Evolutionary conservation across 2,797 vertebrate species (phyloP), one percentile per base, ranked within the genome.

Genomic region (Gobionotothen gibberifrons): DNA sequence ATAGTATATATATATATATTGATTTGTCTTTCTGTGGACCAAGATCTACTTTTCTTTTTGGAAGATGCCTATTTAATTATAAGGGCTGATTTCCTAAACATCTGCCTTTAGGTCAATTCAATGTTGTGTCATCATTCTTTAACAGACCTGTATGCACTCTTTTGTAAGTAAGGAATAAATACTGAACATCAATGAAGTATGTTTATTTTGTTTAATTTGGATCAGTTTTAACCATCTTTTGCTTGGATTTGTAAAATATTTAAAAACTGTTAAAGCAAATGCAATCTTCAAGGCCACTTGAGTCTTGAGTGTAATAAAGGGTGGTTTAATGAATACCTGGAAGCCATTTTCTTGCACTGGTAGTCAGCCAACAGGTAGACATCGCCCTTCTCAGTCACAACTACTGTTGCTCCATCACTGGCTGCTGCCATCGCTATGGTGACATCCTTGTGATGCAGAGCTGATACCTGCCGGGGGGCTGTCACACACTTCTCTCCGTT

Each of bases 311-410:
- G 40, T 22, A 29, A 29, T 53, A 19, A 64, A 5, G 6, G 3
- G 21, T 46, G 21, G 13, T 21, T 54, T 17, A 39, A 21, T 1
- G 46, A 17, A 88, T 89, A 99, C 98, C 96, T 98, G 42, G 97
- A 97, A 78, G 97, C 97, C 84, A 99, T 93, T 93, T 99, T 99
- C 89, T 98, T 99, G 95, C 97, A 99, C 85, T 98, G 97, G 91
- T 98, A 98, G 73, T 98, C 96, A 49, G 95, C 89, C 81, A 99
- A 93, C 79, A 99, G 94, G 92, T 99, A 99, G 82, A 98, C 92
- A 56, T 99, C 97, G 64, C 98, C 98, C 87, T 95, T 97, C 80
- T 96, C 95, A 3, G 96, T 97, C 89, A 97, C 96, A 36, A 97
- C 97, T 13, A 97, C 97, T 22, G 97, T 98, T 69, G 97, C 97